Evolutionary conservation across 2,888 invertebrate species (phyloP).

Genomic region (Tipula vernalis): DNA sequence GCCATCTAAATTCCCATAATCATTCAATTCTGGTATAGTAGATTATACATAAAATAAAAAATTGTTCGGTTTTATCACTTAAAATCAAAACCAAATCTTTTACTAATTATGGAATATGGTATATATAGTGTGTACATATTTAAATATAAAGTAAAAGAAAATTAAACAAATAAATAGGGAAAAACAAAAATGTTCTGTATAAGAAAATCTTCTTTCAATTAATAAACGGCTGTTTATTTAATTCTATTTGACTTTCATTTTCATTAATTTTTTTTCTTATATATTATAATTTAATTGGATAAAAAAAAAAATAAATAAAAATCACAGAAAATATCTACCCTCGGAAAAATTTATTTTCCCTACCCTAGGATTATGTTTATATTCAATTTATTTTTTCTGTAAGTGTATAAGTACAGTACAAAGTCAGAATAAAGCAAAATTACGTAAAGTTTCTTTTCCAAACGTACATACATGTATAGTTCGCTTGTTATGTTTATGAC

Average conservation of each 20-base stretch:
- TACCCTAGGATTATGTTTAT: not conserved
- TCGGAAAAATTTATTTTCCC: not conserved
- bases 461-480: not conserved
- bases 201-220: not conserved
- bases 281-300: not conserved
- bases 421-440: not conserved
- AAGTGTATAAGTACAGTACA: not conserved
- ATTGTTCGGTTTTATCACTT: not conserved
- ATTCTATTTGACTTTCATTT: not conserved
- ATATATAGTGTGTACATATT: not conserved
- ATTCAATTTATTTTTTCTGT: not conserved
- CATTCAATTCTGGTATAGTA: not conserved
- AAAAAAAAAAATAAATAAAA: not conserved
- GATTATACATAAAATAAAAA: not conserved
- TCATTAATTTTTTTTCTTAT: not conserved
- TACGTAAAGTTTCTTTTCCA: not conserved
- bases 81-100: not conserved
- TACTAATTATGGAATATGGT: not conserved
- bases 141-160: not conserved
- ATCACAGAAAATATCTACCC: not conserved
- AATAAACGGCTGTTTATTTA: not conserved
- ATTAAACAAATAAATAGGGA: not conserved
- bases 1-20: not conserved
- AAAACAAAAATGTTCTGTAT: not conserved
- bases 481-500: not conserved